These are phyloP conservation scores for Melanerpes aurifrons DNA, from an alignment of 2,113 vertebrate species.

Conservation along the genomic window DNA sequence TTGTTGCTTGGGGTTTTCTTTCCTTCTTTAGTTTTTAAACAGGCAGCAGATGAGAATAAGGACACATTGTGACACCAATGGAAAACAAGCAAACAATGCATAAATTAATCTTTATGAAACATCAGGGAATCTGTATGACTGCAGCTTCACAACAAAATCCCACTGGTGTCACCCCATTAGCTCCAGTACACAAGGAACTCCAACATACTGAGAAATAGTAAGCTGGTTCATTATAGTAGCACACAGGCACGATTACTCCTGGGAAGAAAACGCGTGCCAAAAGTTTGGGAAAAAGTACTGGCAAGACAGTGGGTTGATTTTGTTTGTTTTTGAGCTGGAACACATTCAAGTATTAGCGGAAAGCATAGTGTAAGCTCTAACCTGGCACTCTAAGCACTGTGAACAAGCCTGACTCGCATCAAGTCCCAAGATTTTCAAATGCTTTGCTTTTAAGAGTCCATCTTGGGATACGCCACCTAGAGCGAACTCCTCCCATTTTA, in stretches of 20 bases:
- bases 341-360: background rate
- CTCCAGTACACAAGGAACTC: background rate
- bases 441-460: background rate
- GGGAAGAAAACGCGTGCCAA: background rate
- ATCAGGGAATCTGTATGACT: background rate
- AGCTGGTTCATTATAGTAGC: background rate
- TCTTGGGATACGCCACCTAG: background rate
- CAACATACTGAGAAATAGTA: background rate
- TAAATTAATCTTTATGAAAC: background rate
- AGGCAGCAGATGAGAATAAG: background rate
- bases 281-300: background rate
- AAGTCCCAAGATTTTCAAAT: background rate
- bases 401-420: background rate
- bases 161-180: background rate
- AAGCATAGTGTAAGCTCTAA: background rate
- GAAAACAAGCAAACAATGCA: background rate
- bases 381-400: fast-evolving
- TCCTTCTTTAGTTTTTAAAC: background rate
- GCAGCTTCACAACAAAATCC: background rate
- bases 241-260: background rate
- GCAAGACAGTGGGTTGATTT: background rate
- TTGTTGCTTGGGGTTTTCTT: background rate
- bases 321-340: background rate
- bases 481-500: background rate
- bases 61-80: background rate